Base-by-base conservation (phyloP, 2,888 invertebrate species). In the Argyresthia albistria region DNA sequence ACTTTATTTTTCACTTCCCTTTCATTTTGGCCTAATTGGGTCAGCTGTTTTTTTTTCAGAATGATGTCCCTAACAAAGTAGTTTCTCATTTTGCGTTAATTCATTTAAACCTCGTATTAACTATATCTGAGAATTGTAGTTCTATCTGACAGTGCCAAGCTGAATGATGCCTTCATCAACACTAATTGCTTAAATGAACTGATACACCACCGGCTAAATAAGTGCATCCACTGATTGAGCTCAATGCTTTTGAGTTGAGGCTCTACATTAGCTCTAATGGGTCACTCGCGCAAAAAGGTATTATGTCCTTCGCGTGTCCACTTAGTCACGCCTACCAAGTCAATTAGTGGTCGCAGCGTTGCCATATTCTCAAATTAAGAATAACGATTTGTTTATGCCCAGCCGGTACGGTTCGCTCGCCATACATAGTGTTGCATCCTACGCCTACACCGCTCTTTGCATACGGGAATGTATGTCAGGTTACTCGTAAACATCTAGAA, bases 341-440 rank as follows among this genome's bases (percentile, higher is more conserved):
- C 62, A 66, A 66, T 66, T 63, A 67, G 60, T 64, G 63, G 60
- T 59, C 65, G 59, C 57, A 61, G 57, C 56, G 52, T 56, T 60
- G 62, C 60, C 56, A 62, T 62, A 61, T 60, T 59, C 56, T 63
- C 61, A 60, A 65, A 67, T 68, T 61, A 60, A 66, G 61, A 64
- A 64, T 72, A 71, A 70, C 65, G 66, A 70, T 76, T 73, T 70
- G 71, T 73, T 74, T 69, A 64, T 61, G 46, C 59, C 59, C 61
- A 65, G 64, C 63, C 63, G 63, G 60, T 61, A 65, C 65, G 61
- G 58, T 62, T 62, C 62, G 56, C 58, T 53, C 53, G 56, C 61
- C 61, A 59, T 65, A 66, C 63, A 60, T 61, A 62, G 67, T 58
- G 60, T 59, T 54, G 58, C 70, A 57, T 58, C 71, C 72, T 68